Evolutionary conservation across 2,113 vertebrate species (phyloP), one percentile per base, ranked within the genome.

Genomic region (Piprites chloris): DNA sequence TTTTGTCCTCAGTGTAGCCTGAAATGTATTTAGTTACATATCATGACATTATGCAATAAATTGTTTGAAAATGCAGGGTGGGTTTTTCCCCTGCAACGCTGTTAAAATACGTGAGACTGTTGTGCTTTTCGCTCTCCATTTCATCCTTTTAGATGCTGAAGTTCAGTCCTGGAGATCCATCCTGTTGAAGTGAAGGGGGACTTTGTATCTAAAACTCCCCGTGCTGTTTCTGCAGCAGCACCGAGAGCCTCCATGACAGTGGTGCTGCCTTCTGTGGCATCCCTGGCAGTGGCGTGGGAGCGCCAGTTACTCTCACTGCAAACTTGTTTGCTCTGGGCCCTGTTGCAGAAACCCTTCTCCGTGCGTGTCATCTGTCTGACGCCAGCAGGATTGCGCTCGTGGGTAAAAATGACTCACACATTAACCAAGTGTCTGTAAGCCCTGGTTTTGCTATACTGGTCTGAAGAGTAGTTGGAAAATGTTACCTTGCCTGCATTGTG

Each of bases 41-140:
- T 92, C 95, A 95, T 97, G 94, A 95, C 95, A 73, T 98, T 95
- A 96, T 97, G 97, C 97, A 98, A 98, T 97, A 97, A 98, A 97
- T 97, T 4, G 86, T 97, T 96, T 95, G 66, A 96, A 97, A 93
- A 92, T 59, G 93, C 95, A 92, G 91, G 90, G 85, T 92, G 93
- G 63, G 21, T 35, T 59, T 87, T 27, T 26, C 80, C 79, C 88
- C 90, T 87, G 77, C 68, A 37, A 11, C 12, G 66, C 85, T 89
- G 93, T 97, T 95, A 72, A 84, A 93, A 47, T 55, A 33, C 2
- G 2, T 86, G 87, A 86, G 89, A 56, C 78, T 68, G 71, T 89
- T 92, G 78, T 95, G 82, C 88, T 93, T 96, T 90, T 86, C 9
- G 0, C 68, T 68, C 66, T 96, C 74, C n/a, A 5, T 92, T 85